Evolutionary conservation across 1,140 invertebrate species (phyloP).

Genomic region (Solenopsis fugax): DNA sequence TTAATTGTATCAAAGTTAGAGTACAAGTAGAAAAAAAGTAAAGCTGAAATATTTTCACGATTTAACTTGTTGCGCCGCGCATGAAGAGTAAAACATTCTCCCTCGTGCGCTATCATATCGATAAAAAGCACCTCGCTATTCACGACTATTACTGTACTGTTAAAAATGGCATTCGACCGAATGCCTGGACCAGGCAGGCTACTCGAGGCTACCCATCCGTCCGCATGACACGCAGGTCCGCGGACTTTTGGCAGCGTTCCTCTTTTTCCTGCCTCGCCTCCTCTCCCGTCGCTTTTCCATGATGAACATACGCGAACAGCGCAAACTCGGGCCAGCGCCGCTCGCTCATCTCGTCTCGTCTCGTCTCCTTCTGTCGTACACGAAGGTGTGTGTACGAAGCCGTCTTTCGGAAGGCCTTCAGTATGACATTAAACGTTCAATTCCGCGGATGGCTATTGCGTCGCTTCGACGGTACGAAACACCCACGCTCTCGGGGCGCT

Average conservation of each 20-base stretch:
- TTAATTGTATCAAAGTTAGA: no score
- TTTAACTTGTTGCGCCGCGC: background rate
- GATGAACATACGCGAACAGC: constrained; percentile 76
- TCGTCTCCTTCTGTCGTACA: constrained; percentile 69
- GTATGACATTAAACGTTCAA: constrained; percentile 83
- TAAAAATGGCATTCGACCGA: constrained; percentile 36
- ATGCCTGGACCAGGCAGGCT: constrained; percentile 1
- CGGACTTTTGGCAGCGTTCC: constrained; percentile 80
- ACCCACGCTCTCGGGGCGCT: constrained; percentile 64
- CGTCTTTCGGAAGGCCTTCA: constrained; percentile 75
- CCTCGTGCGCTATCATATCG: constrained; percentile 30
- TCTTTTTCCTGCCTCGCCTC: constrained; percentile 49
- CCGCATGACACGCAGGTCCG: constrained; percentile 44
- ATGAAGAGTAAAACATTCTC: background rate
- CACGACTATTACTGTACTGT: background rate
- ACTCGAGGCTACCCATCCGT: background rate
- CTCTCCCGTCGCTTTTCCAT: constrained; percentile 58
- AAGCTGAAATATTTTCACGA: background rate
- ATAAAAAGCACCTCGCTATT: constrained; percentile 8
- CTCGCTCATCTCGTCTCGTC: constrained; percentile 45
- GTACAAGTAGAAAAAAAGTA: background rate
- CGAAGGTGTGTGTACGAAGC: constrained; percentile 77
- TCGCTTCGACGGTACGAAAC: constrained; percentile 65
- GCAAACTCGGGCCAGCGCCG: constrained; percentile 75
- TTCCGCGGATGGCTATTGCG: constrained; percentile 80